Percentiles rank a stretch among this genome's conserved stretches.
Evolutionary conservation across 2,888 invertebrate species (phyloP).

Genomic region (Leptopterna dolabrata): DNA sequence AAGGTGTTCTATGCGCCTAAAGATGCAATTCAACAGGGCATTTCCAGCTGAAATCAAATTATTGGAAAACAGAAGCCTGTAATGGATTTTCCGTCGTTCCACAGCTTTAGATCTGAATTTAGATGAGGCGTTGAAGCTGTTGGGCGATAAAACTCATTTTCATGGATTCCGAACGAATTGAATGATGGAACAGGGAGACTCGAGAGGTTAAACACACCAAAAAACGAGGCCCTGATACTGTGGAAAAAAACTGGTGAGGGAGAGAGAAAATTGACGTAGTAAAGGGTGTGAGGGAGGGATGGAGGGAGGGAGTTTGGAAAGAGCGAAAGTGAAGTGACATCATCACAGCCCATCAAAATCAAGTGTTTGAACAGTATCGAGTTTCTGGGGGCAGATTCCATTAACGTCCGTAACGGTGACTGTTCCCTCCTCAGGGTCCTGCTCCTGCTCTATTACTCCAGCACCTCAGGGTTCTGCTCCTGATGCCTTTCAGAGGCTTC

Average conservation of each 20-base stretch:
- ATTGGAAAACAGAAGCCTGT: neutral
- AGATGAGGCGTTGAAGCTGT: conserved; percentile 1
- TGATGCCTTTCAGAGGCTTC: neutral
- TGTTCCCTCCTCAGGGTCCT: neutral
- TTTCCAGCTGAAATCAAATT: neutral
- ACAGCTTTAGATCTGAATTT: neutral
- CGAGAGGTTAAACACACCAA: conserved; percentile 11
- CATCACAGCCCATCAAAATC: conserved; percentile 48
- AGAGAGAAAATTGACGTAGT: neutral
- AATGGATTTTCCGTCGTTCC: neutral
- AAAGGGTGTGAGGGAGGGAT: neutral
- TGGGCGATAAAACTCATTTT: neutral
- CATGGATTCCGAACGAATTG: neutral
- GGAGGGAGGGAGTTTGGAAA: neutral
- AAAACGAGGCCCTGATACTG: neutral
- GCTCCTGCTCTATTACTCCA: too few species aligned
- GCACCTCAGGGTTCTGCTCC: neutral
- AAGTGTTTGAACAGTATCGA: conserved; percentile 51
- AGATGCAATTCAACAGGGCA: neutral
- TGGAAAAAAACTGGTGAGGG: neutral
- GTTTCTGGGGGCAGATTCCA: conserved; percentile 44
- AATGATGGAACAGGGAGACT: neutral
- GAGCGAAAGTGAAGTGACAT: conserved; percentile 30
- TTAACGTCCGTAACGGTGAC: conserved; percentile 32
- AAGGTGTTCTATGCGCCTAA: too few species aligned